Conservation (phyloP, 2,797 vertebrate genomes). For the Vipera latastei region DNA sequence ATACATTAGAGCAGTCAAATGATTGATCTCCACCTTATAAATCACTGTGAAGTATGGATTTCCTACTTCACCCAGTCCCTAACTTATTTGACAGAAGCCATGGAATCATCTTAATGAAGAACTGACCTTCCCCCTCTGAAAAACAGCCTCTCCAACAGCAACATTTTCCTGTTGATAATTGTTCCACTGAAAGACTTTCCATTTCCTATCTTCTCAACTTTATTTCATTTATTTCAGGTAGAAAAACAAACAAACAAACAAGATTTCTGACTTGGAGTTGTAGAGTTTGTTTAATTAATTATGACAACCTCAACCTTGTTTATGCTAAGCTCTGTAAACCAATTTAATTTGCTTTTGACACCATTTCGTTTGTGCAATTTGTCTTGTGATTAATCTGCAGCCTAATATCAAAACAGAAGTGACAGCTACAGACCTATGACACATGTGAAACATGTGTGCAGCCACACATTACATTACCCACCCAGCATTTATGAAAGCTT, state of each 20-base stretch:
- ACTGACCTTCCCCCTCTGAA: neutral
- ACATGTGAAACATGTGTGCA: neutral
- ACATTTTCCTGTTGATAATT: neutral
- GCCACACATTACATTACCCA: neutral
- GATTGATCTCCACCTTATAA: slow-evolving; percentile 5
- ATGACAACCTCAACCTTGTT: slow-evolving; percentile 25
- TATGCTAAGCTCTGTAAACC: slow-evolving; percentile 14
- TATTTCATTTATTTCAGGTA: neutral
- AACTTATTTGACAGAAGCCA: neutral
- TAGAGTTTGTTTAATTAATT: slow-evolving; percentile 13
- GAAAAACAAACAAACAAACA: neutral
- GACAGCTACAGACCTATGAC: neutral
- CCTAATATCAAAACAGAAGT: slow-evolving; percentile 20
- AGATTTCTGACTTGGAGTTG: neutral
- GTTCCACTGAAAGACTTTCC: neutral
- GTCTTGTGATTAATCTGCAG: slow-evolving; percentile 1
- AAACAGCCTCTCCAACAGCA: neutral
- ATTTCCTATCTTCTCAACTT: slow-evolving; percentile 2
- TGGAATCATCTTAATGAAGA: neutral
- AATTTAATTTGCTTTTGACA: slow-evolving; percentile 32
- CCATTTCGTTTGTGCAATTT: neutral
- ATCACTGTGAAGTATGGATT: neutral
- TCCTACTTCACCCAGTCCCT: neutral
- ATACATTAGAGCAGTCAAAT: neutral
- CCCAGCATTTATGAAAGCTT: neutral